Evolutionary conservation across 2,888 invertebrate species (phyloP), one percentile per base, ranked within the genome.

Genomic region (Caenorhabditis angaria): DNA sequence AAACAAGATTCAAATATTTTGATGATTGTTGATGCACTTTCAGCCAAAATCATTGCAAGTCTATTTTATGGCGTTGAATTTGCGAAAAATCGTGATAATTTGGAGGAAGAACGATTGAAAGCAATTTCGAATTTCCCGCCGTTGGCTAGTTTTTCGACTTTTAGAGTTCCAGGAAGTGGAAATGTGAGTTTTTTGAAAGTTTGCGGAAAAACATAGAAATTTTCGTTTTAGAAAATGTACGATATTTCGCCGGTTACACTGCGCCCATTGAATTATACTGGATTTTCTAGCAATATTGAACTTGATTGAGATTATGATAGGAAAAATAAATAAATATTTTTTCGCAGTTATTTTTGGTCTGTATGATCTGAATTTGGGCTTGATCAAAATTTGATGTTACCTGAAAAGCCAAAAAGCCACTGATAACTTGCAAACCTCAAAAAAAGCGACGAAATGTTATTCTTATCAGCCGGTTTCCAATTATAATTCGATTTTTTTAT

Each of bases 11-110:
- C 22, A 2, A 22, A 0, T 58, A 65, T 65, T 20, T 48, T 72
- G 8, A 14, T 72, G 18, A 50, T 72, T n/a, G 68, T 68, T 10
- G 72, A 72, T 55, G 59, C 72, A 6, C 55, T 72, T 18, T 64
- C 72, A 4, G 65, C 59, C 59, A 65, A 53, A 63, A 67, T 72
- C 22, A 58, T 72, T 18, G 63, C 61, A 12, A 65, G 64, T 8
- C 22, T 72, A n/a, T 66, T 71, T 56, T 41, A 60, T 47, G 51
- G 53, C 0, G 22, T 62, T n/a, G 29, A 62, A 50, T 35, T 70
- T 22, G 61, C 61, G 5, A 28, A 41, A 8, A 58, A 65, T 61
- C 32, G 32, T 32, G 32, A n/a, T n/a, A n/a, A n/a, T 32, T 32
- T 32, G 5, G 6, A 41, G 18, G 41, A 64, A 24, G 63, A 69